Evolutionary conservation across 2,797 vertebrate genomes (phyloP).

Genomic region (Hipposideros larvatus): DNA sequence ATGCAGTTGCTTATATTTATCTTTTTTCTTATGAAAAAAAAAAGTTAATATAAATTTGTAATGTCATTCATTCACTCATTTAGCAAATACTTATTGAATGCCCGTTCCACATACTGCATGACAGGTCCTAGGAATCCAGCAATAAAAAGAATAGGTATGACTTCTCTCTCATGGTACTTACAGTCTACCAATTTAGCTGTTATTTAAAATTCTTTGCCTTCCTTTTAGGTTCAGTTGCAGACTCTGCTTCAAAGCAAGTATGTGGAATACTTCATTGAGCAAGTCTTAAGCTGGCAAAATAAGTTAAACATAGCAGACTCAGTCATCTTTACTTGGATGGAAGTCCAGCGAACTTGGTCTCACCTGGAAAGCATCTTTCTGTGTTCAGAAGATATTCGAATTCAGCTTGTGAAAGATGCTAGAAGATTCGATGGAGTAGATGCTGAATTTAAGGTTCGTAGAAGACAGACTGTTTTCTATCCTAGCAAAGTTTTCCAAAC

Average conservation of each 20-base stretch:
- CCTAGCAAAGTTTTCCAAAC: neutral
- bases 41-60: neutral
- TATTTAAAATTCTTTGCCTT: constrained; percentile 52
- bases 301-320: constrained; percentile 88
- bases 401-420: constrained; percentile 89
- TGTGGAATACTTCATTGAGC: constrained; percentile 89
- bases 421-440: constrained; percentile 89
- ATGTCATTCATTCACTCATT: neutral
- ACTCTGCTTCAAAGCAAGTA: constrained; percentile 90
- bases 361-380: constrained; percentile 92
- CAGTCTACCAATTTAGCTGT: neutral
- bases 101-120: neutral
- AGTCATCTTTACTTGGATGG: constrained; percentile 90
- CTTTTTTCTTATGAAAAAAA: neutral
- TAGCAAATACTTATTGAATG: neutral
- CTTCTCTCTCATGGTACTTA: neutral
- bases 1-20: constrained; percentile 8
- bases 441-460: constrained; percentile 90
- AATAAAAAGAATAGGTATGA: neutral
- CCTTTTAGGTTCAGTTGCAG: constrained; percentile 90
- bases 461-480: neutral
- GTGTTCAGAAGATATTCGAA: constrained; percentile 90
- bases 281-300: constrained; percentile 90
- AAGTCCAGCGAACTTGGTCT: constrained; percentile 89
- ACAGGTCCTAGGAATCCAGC: neutral